Evolutionary conservation across 2,888 invertebrate species (phyloP).

Genomic region (Agonopterix arenella): DNA sequence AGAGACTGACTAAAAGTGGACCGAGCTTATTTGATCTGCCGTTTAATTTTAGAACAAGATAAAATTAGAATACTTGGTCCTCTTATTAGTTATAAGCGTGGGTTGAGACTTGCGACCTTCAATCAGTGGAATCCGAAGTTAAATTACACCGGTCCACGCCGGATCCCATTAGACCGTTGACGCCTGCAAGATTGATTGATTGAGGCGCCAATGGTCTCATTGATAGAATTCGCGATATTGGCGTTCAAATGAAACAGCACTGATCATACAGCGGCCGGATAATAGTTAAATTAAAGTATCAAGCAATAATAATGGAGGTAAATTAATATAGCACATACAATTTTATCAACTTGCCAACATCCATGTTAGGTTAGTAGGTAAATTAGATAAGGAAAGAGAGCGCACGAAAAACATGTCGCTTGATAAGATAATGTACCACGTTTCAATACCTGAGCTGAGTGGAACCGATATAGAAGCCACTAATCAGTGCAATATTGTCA

Average conservation of each 20-base stretch:
- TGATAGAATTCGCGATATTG: slow-evolving; percentile 26
- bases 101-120: slow-evolving; percentile 50
- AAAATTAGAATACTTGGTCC: slow-evolving; percentile 52
- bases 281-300: slow-evolving; percentile 28
- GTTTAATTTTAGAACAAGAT: slow-evolving; percentile 53
- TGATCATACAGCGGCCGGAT: slow-evolving; percentile 28
- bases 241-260: slow-evolving; percentile 27
- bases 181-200: slow-evolving; percentile 40
- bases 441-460: not conserved
- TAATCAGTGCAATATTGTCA: slow-evolving; percentile 28
- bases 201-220: slow-evolving; percentile 38
- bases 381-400: slow-evolving; percentile 46
- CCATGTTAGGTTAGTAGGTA: slow-evolving; percentile 55
- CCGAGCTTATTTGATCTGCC: slow-evolving; percentile 33
- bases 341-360: slow-evolving; percentile 37
- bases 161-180: slow-evolving; percentile 33
- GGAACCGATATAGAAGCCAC: not conserved
- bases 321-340: slow-evolving; percentile 26
- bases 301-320: slow-evolving; percentile 26
- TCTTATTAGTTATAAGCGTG: slow-evolving; percentile 46
- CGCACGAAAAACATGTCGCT: slow-evolving; percentile 38
- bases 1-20: slow-evolving; percentile 43
- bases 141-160: slow-evolving; percentile 38
- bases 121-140: slow-evolving; percentile 42
- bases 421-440: slow-evolving; percentile 5